A percentile compares a stretch with the other conserved stretches of the same genome.
Evolutionary conservation across 2,113 vertebrate genomes (phyloP).

Genomic region (Ciconia maguari): DNA sequence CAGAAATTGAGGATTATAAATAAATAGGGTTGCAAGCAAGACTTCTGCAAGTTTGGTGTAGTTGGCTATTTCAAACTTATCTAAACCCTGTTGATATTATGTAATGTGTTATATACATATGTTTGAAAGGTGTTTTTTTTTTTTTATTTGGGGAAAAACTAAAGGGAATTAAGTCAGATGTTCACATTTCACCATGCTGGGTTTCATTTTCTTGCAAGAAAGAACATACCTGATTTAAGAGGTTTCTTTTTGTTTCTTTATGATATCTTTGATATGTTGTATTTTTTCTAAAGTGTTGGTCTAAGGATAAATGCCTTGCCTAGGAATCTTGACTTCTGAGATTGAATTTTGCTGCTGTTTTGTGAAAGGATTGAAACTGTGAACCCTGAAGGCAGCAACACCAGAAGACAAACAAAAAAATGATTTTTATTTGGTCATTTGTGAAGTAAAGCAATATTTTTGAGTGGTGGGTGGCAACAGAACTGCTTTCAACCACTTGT

Average conservation of each 20-base stretch:
- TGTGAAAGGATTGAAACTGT: neutral
- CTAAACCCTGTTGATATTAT: neutral
- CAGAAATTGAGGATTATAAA: neutral
- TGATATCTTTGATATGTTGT: neutral
- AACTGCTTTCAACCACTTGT: neutral
- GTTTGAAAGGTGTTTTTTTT: neutral
- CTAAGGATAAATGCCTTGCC: neutral
- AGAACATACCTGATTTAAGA: neutral
- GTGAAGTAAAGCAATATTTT: neutral
- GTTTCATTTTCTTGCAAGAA: neutral
- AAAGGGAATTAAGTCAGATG: neutral
- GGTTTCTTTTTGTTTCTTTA: neutral
- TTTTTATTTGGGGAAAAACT: neutral
- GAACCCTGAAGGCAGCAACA: neutral
- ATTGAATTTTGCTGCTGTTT: neutral
- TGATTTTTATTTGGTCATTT: neutral
- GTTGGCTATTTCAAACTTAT: neutral
- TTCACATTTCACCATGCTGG: neutral
- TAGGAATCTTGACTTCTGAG: neutral
- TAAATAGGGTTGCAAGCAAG: neutral
- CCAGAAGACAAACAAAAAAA: neutral
- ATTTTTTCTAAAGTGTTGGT: neutral
- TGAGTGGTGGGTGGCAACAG: neutral
- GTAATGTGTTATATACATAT: rapidly evolving
- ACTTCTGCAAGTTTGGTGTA: neutral